phyloP scores from a whole-genome alignment of 2,113 vertebrate genomes.

The Pyrgilauda ruficollis region DNA sequence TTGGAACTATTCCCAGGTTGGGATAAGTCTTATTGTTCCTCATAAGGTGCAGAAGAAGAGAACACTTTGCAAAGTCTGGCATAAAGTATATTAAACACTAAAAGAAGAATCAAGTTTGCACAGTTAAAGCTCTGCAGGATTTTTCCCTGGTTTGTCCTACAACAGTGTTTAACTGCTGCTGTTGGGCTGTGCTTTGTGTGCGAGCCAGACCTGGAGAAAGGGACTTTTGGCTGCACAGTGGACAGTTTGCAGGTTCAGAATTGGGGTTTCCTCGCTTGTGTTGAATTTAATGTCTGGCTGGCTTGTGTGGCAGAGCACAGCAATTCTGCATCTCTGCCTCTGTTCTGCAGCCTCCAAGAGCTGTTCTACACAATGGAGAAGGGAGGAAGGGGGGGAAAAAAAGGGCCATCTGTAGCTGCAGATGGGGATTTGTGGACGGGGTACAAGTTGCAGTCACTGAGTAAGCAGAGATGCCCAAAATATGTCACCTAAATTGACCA shows the following conservation, averaged over 20 bases:
- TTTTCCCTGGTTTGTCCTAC: neutral
- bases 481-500: conserved; percentile 76
- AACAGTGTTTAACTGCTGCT: neutral
- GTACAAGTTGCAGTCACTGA: conserved; percentile 71
- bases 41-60: neutral
- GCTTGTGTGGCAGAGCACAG: neutral
- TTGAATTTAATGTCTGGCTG: conserved; percentile 3
- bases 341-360: conserved; percentile 42
- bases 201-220: neutral
- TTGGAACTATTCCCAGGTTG: neutral
- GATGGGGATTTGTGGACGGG: conserved; percentile 77
- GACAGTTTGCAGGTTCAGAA: neutral
- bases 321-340: neutral
- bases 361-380: conserved; percentile 43
- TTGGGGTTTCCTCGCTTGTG: neutral
- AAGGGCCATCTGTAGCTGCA: conserved; percentile 75
- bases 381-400: neutral
- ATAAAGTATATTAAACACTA: neutral
- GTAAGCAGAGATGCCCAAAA: conserved; percentile 74
- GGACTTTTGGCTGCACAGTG: neutral
- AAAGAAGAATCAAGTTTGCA: neutral
- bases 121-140: neutral
- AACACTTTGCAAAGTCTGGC: neutral
- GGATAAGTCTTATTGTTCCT: neutral
- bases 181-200: neutral